A percentile compares a stretch with the other conserved stretches of the same genome.
These are phyloP conservation scores for Halcyon leucocephala DNA, from an alignment of 2,797 vertebrate species.

Conservation along the genomic window DNA sequence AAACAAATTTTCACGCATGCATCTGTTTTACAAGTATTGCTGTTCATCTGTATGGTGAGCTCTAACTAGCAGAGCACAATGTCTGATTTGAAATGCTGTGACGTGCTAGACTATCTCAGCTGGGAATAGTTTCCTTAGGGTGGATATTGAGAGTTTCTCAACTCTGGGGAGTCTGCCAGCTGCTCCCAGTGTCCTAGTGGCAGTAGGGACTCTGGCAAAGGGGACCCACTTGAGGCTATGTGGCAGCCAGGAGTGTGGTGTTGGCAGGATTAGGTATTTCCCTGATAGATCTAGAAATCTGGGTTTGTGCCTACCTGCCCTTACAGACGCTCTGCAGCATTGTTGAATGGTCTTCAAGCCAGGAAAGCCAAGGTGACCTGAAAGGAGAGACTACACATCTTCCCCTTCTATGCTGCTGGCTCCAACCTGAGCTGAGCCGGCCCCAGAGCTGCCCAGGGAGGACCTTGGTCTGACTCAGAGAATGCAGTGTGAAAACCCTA, in stretches of 20 bases:
- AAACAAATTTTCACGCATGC: rapidly evolving
- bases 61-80: not conserved
- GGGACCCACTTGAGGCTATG: too few species aligned
- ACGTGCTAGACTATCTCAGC: not conserved
- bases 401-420: not conserved
- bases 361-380: not conserved
- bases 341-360: not conserved
- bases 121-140: not conserved
- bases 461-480: not conserved
- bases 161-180: not conserved
- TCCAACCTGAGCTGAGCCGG: not conserved
- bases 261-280: not conserved
- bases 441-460: not conserved
- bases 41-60: not conserved
- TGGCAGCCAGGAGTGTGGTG: not conserved
- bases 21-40: not conserved
- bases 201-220: not conserved
- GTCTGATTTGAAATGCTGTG: not conserved
- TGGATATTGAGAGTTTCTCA: not conserved
- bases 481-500: not conserved
- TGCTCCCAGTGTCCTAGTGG: not conserved
- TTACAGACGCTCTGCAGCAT: not conserved
- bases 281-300: not conserved
- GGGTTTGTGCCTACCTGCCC: not conserved
- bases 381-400: not conserved